Base-by-base conservation (phyloP, 2,888 invertebrate species). In the Apocheima hispidaria region DNA sequence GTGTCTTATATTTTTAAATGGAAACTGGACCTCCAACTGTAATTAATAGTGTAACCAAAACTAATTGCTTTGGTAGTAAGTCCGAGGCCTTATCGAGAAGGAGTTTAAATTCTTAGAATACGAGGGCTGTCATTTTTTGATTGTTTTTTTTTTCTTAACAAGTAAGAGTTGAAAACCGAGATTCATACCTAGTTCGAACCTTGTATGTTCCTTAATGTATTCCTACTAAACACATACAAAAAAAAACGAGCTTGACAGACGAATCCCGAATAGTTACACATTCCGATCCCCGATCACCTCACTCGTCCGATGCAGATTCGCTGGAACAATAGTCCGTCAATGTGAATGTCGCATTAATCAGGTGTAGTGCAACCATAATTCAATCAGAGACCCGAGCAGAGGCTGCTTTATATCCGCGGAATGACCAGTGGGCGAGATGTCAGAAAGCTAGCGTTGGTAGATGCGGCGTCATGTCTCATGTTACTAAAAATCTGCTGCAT, bases 301-400 rank as follows among this genome's bases (percentile, higher is more conserved):
- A 40, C 40, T 78, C n/a, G n/a, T n/a, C 72, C 77, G 86, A 90
- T 92, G 92, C 90, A 90, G 90, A 92, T 90, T 79, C 79, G 77
- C 75, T 73, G 84, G 85, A 85, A 92, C 91, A 92, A 92, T 91
- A 87, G 90, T 87, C 82, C 89, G 88, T 91, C 91, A 89, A 84
- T 73, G 80, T 82, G 79, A 86, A 86, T 86, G 88, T 87, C 92
- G 90, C 93, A 93, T 93, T 93, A 92, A 93, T 93, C 93, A 90
- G 92, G 74, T 81, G 83, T 85, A 86, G 87, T 85, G 83, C 84
- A 83, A 84, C 92, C 92, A 92, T 93, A 92, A 90, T 89, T 93
- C 92, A 92, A 90, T 90, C 91, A 86, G 80, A 72, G 74, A 82
- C 84, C 81, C 78, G 83, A 48, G 82, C 83, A 83, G 79, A 69